Evolutionary conservation across 92 coral and sea anemone species (phyloP), one percentile per base, ranked within the genome.

Genomic region (Parazoanthus darwini): DNA sequence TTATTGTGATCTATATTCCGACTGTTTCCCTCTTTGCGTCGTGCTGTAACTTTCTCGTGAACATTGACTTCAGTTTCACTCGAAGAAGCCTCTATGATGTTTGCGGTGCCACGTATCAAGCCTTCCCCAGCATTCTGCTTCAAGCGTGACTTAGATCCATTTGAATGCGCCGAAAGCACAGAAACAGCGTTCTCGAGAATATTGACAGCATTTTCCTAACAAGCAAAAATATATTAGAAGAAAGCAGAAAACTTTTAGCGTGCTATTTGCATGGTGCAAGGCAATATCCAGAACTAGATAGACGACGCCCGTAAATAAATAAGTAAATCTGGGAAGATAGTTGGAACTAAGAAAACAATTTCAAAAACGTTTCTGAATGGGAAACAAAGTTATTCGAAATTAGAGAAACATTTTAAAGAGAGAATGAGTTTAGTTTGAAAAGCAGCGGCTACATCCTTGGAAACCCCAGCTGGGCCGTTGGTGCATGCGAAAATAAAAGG

Each of bases 91-190:
- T 70, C 82, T 68, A 95, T 89, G 56, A 95, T 76, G 88, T 95
- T 95, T 2, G 96, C 91, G 25, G 92, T 91, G 67, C 98, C 98
- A 59, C 92, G 91, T 8, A 95, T 94, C 70, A 95, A 93, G 58
- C 96, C 92, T 46, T 86, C 88, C 13, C 98, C 96, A 20, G 92
- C 94, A 15, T 92, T 86, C 88, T 93, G 93, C 16, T 89, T 20
- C 29, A 86, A 86, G 29, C 73, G 88, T 5, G 96, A 87, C 50
- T 95, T 90, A 33, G 85, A 74, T 10, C 74, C 36, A 80, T 76
- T 70, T 70, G 82, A 72, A 77, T 91, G 90, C 11, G 90, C 85
- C 20, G 93, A 87, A 82, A 93, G 92, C 59, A 95, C 89, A 54
- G 76, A 56, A 33, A 92, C 96, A 7, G 96, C 92, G 82, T 92